A percentile compares a stretch with the other conserved stretches of the same genome.
phyloP scores from a whole-genome alignment of 2,113 vertebrate species.

The Larimichthys polyactis region DNA sequence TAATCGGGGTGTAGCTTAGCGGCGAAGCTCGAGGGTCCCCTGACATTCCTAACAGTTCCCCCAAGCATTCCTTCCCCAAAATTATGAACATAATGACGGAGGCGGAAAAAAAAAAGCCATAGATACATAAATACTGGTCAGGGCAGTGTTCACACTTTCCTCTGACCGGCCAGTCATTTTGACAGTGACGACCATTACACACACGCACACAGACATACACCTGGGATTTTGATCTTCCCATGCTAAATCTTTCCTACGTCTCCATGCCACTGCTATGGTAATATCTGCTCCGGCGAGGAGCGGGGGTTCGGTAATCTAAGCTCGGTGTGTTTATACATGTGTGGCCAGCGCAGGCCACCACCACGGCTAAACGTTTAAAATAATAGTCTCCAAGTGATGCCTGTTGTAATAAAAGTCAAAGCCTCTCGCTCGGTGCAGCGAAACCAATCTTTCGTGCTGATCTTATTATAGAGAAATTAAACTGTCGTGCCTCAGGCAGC shows the following conservation, averaged over 20 bases:
- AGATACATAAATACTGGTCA: constrained; percentile 62
- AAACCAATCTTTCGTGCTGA: constrained; percentile 67
- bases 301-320: constrained; percentile 42
- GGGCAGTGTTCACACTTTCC: constrained; percentile 61
- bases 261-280: constrained; percentile 45
- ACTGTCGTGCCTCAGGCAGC: constrained; percentile 54
- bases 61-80: constrained; percentile 52
- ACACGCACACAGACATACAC: constrained; percentile 24
- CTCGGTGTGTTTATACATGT: constrained; percentile 54
- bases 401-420: constrained; percentile 75
- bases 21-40: constrained; percentile 32
- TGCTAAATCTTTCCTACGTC: constrained; percentile 56
- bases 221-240: constrained; percentile 53
- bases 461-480: constrained; percentile 75
- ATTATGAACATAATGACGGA: constrained; percentile 65
- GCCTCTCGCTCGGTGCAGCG: constrained; percentile 42
- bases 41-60: constrained; percentile 42
- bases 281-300: constrained; percentile 49
- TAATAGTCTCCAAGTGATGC: constrained; percentile 74
- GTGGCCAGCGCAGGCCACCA: constrained; percentile 62
- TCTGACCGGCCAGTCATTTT: constrained; percentile 39
- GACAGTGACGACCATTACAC: constrained; percentile 33
- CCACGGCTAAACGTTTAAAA: constrained; percentile 73
- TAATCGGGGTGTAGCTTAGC: constrained; percentile 7
- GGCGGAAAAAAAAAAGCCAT: constrained; percentile 22